phyloP scores from a whole-genome alignment of 2,888 invertebrate species.

The Pasiphila rectangulata region DNA sequence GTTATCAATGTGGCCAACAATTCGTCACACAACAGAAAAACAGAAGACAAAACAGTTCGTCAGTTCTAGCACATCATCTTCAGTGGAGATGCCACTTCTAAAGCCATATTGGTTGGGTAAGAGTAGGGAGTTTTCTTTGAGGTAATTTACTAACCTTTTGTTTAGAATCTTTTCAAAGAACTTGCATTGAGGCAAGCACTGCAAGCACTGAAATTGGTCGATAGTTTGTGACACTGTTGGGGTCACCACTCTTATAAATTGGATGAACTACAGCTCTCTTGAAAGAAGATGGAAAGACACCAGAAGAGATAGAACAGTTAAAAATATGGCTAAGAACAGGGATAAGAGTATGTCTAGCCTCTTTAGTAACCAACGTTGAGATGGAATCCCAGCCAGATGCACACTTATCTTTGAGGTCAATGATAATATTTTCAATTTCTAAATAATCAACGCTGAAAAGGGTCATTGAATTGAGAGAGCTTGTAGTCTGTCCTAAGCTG shows the following conservation, averaged over 20 bases:
- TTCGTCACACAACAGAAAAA: too few species aligned
- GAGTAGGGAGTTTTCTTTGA: constrained; percentile 3
- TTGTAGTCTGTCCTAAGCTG: too few species aligned
- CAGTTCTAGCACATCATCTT: constrained; percentile 12
- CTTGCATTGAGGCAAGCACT: constrained; percentile 15
- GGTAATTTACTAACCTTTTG: constrained; percentile 1
- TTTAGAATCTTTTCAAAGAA: constrained; percentile 19
- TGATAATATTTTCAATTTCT: constrained; percentile 8
- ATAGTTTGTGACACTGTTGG: constrained; percentile 15
- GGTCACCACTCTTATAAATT: constrained; percentile 17
- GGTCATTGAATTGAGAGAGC: too few species aligned
- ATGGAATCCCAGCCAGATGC: constrained; percentile 19
- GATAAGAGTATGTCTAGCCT: constrained; percentile 1
- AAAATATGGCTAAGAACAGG: constrained; percentile 11
- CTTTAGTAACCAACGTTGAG: constrained; percentile 7
- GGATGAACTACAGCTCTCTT: constrained; percentile 21
- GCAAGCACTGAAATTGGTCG: constrained; percentile 22
- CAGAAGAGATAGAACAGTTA: constrained; percentile 6
- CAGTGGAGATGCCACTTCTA: constrained; percentile 9
- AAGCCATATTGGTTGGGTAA: too few species aligned
- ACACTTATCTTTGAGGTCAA: constrained; percentile 2
- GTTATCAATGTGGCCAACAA: background rate
- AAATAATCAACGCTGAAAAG: constrained; percentile 1
- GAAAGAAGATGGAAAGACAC: constrained; percentile 20
- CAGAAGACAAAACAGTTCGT: constrained; percentile 2